Base-by-base conservation (phyloP, 2,888 invertebrate genomes). In the Aleiodes testaceus region DNA sequence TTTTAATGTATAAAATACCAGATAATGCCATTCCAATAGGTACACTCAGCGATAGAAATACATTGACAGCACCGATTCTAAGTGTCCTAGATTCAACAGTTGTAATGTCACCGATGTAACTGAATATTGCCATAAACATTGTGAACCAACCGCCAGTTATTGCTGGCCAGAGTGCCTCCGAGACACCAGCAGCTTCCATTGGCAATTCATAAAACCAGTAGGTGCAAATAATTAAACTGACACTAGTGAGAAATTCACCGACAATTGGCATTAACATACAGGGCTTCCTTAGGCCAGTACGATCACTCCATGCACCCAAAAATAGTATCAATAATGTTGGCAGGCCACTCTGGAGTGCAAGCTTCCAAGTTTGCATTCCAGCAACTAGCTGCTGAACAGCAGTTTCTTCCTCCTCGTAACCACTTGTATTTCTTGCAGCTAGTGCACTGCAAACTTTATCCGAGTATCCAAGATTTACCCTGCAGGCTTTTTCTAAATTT, bases 91-190 rank as follows among this genome's bases (percentile, higher is more conserved):
- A 93, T 85, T 95, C 93, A 75, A 94, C 92, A 2, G 93, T 93
- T 2, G 96, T 95, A 14, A 96, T 93, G 83, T 97, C 96, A 1
- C 93, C 95, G 72, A 97, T 93, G 84, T 96, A 97, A 88, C 95
- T 95, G 88, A 97, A 94, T 76, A 96, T 92, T 18, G 95, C 95
- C 95, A 95, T 95, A 80, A 95, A 92, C 95, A 95, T 95, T 36
- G 95, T 95, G 84, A 95, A 94, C 95, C 95, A 95, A 7, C 95
- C 95, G 9, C 95, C 94, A 0, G 94, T 94, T 6, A 95, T 82
- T 0, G 94, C 94, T 2, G 95, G 95, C 86, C 95, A 95, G 75
- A 95, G 89, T 0, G 94, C 94, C 86, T 95, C 95, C 0, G 94
- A 92, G 4, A 95, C 90, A 0, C 94, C 95, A 14, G 93, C 93